phyloP scores from a whole-genome alignment of 2,797 vertebrate species.

The Champsocephalus gunnari region DNA sequence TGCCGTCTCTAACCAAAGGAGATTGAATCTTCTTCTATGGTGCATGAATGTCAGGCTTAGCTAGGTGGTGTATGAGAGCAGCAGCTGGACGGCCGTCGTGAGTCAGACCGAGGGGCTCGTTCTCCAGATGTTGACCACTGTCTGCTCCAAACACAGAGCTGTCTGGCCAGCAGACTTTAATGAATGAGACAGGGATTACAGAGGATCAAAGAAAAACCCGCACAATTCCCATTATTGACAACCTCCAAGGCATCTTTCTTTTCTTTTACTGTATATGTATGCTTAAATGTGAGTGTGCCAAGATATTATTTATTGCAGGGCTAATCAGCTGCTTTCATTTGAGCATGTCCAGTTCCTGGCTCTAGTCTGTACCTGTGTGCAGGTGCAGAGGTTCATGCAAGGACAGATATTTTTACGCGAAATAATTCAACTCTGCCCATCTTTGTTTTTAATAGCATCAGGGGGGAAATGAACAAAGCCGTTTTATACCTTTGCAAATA shows the following conservation, averaged over 20 bases:
- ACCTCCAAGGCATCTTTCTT: constrained; percentile 28
- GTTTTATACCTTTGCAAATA: constrained; percentile 50
- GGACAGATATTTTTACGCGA: constrained; percentile 36
- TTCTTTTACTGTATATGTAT: constrained; percentile 2
- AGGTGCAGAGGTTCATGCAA: constrained; percentile 50
- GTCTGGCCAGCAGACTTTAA: constrained; percentile 74
- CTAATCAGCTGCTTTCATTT: constrained; percentile 46
- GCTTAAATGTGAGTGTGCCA: constrained; percentile 16
- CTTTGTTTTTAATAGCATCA: constrained; percentile 24
- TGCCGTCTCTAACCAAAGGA: neutral
- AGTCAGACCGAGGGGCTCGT: constrained; percentile 48
- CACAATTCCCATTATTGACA: constrained; percentile 53
- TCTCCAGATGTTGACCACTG: constrained; percentile 81
- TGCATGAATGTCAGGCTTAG: constrained; percentile 18
- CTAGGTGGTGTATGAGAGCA: constrained; percentile 32
- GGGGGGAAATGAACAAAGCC: constrained; percentile 48
- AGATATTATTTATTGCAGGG: constrained; percentile 36
- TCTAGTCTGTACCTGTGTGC: constrained; percentile 40
- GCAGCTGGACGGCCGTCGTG: constrained; percentile 35
- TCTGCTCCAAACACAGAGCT: constrained; percentile 61
- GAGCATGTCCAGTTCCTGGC: constrained; percentile 48
- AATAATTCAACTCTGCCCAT: constrained; percentile 20
- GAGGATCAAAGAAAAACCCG: constrained; percentile 58
- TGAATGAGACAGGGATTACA: constrained; percentile 57
- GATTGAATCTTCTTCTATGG: constrained; percentile 3